Evolutionary conservation across 2,888 invertebrate genomes (phyloP), one percentile per base, ranked within the genome.

Genomic region (Cephus nigrinus): DNA sequence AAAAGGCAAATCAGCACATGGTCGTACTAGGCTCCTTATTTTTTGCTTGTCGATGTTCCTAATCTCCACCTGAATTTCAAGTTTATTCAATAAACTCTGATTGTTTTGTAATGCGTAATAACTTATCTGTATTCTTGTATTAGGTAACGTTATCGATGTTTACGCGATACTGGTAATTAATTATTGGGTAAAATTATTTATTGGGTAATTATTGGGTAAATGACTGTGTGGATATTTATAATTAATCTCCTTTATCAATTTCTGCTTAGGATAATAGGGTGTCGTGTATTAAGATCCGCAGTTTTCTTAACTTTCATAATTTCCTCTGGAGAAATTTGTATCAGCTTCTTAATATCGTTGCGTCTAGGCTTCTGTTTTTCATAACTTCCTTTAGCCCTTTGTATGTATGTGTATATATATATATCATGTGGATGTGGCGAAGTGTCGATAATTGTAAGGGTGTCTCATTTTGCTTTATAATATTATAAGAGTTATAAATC

Each of bases 1-100:
- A 72, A 75, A 36, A 12, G 33, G 75, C 73, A 79, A 80, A 77
- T 78, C 69, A 80, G 79, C 74, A 75, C 71, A n/a, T 76, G 75
- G 74, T 77, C 74, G 76, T 77, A 78, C 74, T 36, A 77, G 35
- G 79, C 74, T 55, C 55, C 23, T 55, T 15, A 23, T 23, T 55
- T 55, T 55, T 23, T 55, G 9, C 2, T 55, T 55, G 5, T 55
- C 55, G 55, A 2, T 23, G 9, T 5, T 55, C 5, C 23, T 23
- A 5, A 23, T 55, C 23, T 55, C 55, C 23, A 5, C 23, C 9
- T 9, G 9, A 55, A 23, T 9, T 23, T 23, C 5, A 55, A 55
- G 55, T 55, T 55, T 23, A 55, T 55, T 55, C 9, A 55, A 23
- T 2, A 23, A 55, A 55, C 23, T 40, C 9, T 55, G 15, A 23